Conservation (phyloP, 2,888 invertebrate species). For the Linhomoeus sp. region DNA sequence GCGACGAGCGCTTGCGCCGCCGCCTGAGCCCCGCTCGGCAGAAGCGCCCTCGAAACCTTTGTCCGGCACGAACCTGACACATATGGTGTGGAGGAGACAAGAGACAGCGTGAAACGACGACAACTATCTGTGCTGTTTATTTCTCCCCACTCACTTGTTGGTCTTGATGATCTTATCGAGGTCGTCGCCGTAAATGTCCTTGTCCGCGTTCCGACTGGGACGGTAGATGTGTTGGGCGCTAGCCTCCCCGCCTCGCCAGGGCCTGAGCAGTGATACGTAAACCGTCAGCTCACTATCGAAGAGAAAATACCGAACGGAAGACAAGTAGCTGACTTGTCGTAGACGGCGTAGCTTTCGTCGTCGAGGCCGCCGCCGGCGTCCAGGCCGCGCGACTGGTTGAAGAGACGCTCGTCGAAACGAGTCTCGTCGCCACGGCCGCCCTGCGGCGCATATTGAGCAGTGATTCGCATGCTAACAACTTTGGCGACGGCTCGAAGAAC, state of each 20-base stretch:
- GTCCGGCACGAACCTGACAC: conserved; percentile 85
- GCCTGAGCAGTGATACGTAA: no score
- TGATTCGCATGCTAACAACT: no score
- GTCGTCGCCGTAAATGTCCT: conserved; percentile 72
- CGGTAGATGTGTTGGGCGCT: conserved; percentile 73
- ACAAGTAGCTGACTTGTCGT: no score
- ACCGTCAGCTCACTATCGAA: no score
- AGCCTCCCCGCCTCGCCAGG: conserved; percentile 75
- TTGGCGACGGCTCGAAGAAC: no score
- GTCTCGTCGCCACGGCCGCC: conserved; percentile 27
- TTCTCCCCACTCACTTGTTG: conserved; percentile 42
- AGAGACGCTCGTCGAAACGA: conserved; percentile 75
- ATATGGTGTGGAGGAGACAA: no score
- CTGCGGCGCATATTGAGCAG: no score
- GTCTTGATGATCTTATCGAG: conserved; percentile 68
- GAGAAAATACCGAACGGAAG: no score
- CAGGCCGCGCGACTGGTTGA: conserved; percentile 63
- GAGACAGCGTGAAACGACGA: no score
- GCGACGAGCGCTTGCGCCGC: conserved; percentile 34
- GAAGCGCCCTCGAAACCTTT: conserved; percentile 87
- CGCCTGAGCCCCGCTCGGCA: no score
- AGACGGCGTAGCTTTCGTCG: conserved; percentile 91
- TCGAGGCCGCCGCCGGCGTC: conserved; percentile 75
- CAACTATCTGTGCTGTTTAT: no score
- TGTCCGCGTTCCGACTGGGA: conserved; percentile 49